Conservation (phyloP, 2,888 invertebrate genomes). For the Ceriagrion tenellum region DNA sequence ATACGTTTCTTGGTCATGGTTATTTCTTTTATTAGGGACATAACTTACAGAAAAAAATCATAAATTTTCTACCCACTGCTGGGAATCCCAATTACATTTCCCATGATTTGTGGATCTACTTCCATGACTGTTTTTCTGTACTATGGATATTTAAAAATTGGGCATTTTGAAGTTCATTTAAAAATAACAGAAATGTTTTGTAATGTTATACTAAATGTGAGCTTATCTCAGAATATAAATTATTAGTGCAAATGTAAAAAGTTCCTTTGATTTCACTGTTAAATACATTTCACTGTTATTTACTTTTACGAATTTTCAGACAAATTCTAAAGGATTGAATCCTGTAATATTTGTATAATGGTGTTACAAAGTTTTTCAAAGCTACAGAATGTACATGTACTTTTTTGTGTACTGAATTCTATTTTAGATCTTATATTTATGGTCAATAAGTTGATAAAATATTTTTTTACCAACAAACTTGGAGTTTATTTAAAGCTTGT, state of each 20-base stretch:
- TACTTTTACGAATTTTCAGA: constrained; percentile 21
- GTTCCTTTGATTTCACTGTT: constrained; percentile 39
- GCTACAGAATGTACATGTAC: constrained; percentile 46
- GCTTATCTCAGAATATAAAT: constrained; percentile 19
- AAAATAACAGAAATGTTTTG: constrained; percentile 11
- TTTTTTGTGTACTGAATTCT: constrained; percentile 54
- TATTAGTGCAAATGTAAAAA: constrained; percentile 41
- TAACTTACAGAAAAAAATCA: background rate
- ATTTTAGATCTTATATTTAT: constrained; percentile 54
- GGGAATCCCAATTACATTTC: background rate
- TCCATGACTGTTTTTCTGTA: background rate
- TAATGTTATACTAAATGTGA: background rate
- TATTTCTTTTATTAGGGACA: no score
- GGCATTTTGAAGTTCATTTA: constrained; percentile 7
- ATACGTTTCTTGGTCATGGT: no score
- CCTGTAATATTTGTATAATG: constrained; percentile 44
- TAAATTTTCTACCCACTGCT: background rate
- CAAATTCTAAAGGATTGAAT: constrained; percentile 41
- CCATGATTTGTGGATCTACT: background rate
- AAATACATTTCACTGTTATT: constrained; percentile 44
- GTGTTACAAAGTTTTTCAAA: constrained; percentile 48
- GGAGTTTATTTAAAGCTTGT: constrained; percentile 52
- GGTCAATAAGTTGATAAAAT: constrained; percentile 52
- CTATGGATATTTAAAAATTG: background rate
- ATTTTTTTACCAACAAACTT: constrained; percentile 54